Base-by-base conservation (phyloP, 2,888 invertebrate species). In the Polia nebulosa region DNA sequence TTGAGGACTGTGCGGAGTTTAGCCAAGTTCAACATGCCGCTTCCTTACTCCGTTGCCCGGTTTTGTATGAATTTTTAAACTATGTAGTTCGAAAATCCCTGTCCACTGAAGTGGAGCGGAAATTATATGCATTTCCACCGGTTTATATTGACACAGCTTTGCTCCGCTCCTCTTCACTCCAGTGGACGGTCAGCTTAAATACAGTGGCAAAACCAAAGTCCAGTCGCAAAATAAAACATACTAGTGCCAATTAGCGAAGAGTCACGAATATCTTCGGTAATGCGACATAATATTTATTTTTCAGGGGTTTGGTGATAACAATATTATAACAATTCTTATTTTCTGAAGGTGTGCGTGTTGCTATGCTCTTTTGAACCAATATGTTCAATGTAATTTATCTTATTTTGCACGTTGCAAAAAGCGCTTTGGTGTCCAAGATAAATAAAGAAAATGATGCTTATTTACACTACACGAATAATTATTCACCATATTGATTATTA, bases 241-340 rank as follows among this genome's bases (percentile, higher is more conserved):
- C 34, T 20, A n/a, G 32, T 63, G 72, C 56, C 64, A 72, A 72
- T 69, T 45, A 22, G 7, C 11, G 13, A 36, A 44, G 1, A 20
- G 20, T 63, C 72, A 57, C 32, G 56, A 56, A 27, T 39, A 15
- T 56, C 3, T 39, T 56, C 13, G 25, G 5, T 39, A 32, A 39
- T 11, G 9, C 9, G 25, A 20, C n/a, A 58, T 32, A 53, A 60
- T 70, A 51, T 59, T 59, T 29, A 45, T 20, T 22, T 36, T 44
- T 34, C 51, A 20, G 45, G n/a, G 22, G 6, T 17, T 29, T 44
- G 6, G 49, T n/a, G 51, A 3, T 52, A 44, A n/a, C 27, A 32
- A n/a, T 29, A 11, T 45, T n/a, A n/a, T n/a, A n/a, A n/a, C n/a
- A 1, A 22, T 25, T 29, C 3, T 34, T 36, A 0, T 25, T 44